Conservation (phyloP, 2,113 vertebrate genomes). For the Carassius auratus region DNA sequence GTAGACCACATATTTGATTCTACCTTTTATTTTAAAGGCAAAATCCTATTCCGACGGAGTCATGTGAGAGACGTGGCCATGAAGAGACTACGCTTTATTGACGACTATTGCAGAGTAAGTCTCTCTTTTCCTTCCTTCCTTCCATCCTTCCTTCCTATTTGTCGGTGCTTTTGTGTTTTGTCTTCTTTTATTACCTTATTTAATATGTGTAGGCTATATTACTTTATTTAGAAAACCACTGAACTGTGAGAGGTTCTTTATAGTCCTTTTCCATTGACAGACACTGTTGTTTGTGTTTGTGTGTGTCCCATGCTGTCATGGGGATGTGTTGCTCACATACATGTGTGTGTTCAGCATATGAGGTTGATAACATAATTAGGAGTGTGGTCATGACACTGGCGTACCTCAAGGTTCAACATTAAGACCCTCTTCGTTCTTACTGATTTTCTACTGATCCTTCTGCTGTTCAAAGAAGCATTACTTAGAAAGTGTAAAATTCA, state of each 20-base stretch:
- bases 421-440: not conserved
- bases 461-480: not conserved
- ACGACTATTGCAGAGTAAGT: slow-evolving; percentile 98
- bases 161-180: not conserved
- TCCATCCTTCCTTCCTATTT: not conserved
- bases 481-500: not conserved
- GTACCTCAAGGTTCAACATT: slow-evolving; percentile 4
- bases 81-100: slow-evolving; percentile 95
- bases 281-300: not conserved
- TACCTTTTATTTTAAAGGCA: slow-evolving; percentile 78
- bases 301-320: not conserved
- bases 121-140: not conserved
- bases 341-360: not conserved
- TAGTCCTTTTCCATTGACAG: not conserved
- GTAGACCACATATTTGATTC: not conserved
- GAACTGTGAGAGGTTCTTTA: not conserved
- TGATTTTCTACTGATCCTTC: not conserved
- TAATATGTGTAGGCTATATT: not conserved
- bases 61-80: slow-evolving; percentile 97
- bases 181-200: not conserved
- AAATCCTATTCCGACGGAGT: slow-evolving; percentile 98
- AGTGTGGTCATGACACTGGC: not conserved
- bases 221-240: slow-evolving; percentile 26
- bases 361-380: not conserved
- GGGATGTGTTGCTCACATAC: not conserved